Base-by-base conservation (phyloP, 2,888 invertebrate genomes). In the Neria commutata region DNA sequence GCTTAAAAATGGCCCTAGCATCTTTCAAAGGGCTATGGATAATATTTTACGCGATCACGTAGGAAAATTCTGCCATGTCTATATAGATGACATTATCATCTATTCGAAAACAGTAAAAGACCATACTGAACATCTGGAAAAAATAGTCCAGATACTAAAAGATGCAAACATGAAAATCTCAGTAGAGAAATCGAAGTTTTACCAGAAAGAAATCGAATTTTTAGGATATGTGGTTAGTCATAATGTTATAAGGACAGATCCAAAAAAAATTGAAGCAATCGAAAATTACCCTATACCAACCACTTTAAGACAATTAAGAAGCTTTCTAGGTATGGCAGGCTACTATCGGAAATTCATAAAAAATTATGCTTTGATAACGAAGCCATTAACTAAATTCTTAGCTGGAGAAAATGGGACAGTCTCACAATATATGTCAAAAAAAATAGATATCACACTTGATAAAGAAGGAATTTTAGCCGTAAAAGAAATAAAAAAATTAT, bases 21-120 rank as follows among this genome's bases (percentile, higher is more conserved):
- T 29, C 29, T 29, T 29, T 11, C 29, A 29, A 11, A 29, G 6
- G n/a, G 29, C 29, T 11, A 29, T 29, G 29, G 29, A 29, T 11
- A 29, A 29, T 29, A 29, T 29, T 29, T 29, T 29, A n/a, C n/a
- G 47, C 3, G 21, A 47, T 17, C 4, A 17, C 19, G 14, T 24
- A 14, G 19, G 47, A 3, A 47, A 23, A 23, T 3, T 17, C 21
- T 47, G 21, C 11, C 47, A 47, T 21, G 47, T 47, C 4, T 47
- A 47, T 47, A 47, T 47, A 3, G 47, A 47, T 24, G 47, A 47
- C 24, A 47, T 47, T 17, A 47, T 47, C 19, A 21, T 47, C 4
- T 47, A 19, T 21, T 47, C 47, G 14, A 16, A 16, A 16, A 16
- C 14, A 23, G 4, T 47, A 3, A 11, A 47, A 47, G 10, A 6